A percentile compares a stretch with the other conserved stretches of the same genome.
Evolutionary conservation across 2,888 invertebrate genomes (phyloP).

Genomic region (Sepiola atlantica): DNA sequence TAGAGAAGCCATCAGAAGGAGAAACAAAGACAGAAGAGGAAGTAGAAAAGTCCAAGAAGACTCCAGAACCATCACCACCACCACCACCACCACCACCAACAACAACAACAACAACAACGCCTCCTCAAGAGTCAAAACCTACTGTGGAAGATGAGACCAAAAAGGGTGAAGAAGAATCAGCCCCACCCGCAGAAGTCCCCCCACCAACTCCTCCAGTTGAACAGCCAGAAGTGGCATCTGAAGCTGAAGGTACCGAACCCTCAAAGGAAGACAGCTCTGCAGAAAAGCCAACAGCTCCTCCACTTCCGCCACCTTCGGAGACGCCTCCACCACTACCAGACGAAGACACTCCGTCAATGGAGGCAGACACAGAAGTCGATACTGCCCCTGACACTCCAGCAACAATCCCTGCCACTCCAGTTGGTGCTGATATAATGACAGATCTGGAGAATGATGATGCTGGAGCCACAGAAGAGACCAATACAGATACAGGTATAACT

Average conservation of each 20-base stretch:
- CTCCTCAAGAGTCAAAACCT: neutral
- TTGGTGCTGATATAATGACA: conserved; percentile 35
- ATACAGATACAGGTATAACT: neutral
- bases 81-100: neutral
- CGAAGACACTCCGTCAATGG: conserved; percentile 42
- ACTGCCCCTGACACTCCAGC: conserved; percentile 42
- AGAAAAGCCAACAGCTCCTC: neutral
- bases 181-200: neutral
- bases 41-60: neutral
- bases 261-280: neutral
- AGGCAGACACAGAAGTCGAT: conserved; percentile 40
- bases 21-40: neutral
- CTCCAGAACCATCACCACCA: neutral
- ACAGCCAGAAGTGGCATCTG: neutral
- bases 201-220: neutral
- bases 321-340: conserved; percentile 35
- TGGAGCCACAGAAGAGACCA: neutral
- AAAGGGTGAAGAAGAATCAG: neutral
- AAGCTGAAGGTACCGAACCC: neutral
- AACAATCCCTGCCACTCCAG: conserved; percentile 43
- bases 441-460: neutral
- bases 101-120: neutral
- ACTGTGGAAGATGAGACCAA: neutral
- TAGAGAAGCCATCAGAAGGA: neutral
- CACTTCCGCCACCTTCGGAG: neutral